Evolutionary conservation across 2,888 invertebrate species (phyloP).

Genomic region (Drosophila colorata): DNA sequence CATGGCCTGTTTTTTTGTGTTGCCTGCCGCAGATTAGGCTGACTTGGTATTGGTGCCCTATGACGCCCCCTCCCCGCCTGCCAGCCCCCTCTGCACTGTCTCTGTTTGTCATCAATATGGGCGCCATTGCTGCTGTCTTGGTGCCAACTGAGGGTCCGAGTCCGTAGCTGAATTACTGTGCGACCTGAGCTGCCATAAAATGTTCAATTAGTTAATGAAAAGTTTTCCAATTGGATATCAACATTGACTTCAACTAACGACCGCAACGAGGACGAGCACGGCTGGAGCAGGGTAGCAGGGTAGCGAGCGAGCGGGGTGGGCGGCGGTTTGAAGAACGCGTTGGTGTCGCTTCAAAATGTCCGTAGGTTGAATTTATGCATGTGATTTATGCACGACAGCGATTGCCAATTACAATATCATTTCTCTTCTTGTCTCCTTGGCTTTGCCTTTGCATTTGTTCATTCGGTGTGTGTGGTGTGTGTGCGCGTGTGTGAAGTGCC

Average conservation of each 20-base stretch:
- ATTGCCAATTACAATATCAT: conserved; percentile 82
- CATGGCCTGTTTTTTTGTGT: conserved; percentile 59
- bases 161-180: conserved; percentile 39
- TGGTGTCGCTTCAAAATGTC: conserved; percentile 71
- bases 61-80: not conserved
- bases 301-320: not conserved
- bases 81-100: too few species aligned
- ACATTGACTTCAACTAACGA: conserved; percentile 78
- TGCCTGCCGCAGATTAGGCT: conserved; percentile 48
- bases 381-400: conserved; percentile 81
- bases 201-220: conserved; percentile 84
- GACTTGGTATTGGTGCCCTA: not conserved
- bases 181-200: conserved; percentile 70
- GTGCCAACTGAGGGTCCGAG: conserved; percentile 31
- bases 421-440: conserved; percentile 69
- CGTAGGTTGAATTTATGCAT: conserved; percentile 77
- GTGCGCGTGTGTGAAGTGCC: conserved; percentile 59
- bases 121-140: conserved; percentile 43
- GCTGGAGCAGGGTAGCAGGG: not conserved
- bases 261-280: conserved; percentile 21
- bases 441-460: conserved; percentile 55
- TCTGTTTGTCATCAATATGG: conserved; percentile 77
- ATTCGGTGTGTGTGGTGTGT: conserved; percentile 17
- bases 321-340: conserved; percentile 31
- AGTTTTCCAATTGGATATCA: conserved; percentile 80